These are phyloP conservation scores for Phalacrocorax aristotelis DNA, from an alignment of 2,113 vertebrate species.

Conservation along the genomic window DNA sequence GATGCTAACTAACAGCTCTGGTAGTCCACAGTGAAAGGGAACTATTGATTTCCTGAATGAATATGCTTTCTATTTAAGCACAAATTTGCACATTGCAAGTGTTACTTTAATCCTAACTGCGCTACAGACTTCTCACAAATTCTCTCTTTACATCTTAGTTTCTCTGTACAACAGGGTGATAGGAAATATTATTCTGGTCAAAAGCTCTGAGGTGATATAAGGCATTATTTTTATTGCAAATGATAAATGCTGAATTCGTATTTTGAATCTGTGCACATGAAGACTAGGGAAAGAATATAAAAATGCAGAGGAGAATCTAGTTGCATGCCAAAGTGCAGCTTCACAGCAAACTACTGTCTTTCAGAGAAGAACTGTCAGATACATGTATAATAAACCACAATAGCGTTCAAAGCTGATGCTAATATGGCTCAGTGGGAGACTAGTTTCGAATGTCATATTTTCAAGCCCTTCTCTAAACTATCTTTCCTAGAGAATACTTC, in stretches of 20 bases:
- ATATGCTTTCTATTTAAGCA: not conserved
- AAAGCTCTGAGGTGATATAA: not conserved
- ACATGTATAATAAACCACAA: conserved; percentile 33
- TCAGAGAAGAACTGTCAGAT: conserved; percentile 28
- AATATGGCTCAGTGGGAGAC: conserved; percentile 59
- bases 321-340: conserved; percentile 13
- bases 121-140: not conserved
- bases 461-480: conserved; percentile 36
- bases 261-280: not conserved
- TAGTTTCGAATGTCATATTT: conserved; percentile 59
- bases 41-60: not conserved
- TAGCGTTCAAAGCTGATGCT: conserved; percentile 56
- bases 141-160: not conserved
- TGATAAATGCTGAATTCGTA: not conserved
- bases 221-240: not conserved
- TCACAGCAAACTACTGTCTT: conserved; percentile 5
- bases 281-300: not conserved
- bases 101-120: not conserved
- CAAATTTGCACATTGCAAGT: not conserved
- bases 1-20: not conserved
- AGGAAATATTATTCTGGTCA: not conserved
- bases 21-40: not conserved
- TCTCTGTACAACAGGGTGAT: not conserved
- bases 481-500: conserved; percentile 39
- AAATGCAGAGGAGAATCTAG: not conserved